Conservation (phyloP, 2,797 vertebrate species). For the Chelon auratus region DNA sequence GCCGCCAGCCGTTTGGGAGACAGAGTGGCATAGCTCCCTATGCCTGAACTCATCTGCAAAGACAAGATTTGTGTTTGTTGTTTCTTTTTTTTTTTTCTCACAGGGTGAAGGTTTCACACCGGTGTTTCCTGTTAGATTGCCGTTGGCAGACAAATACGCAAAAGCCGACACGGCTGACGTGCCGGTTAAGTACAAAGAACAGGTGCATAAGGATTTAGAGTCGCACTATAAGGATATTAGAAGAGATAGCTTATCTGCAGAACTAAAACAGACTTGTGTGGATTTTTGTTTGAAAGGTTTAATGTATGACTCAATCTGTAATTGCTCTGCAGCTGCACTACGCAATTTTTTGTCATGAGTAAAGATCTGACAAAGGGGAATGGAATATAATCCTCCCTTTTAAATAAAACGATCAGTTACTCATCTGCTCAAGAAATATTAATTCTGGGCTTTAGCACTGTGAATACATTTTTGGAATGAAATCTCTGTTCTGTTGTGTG, state of each 20-base stretch:
- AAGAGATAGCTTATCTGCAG: conserved; percentile 1
- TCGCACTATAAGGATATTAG: not conserved
- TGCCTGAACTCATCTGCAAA: conserved; percentile 91
- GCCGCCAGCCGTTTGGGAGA: conserved; percentile 95
- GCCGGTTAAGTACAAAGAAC: conserved; percentile 3
- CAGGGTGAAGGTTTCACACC: not conserved
- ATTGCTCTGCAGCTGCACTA: conserved; percentile 19
- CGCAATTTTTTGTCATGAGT: conserved; percentile 13
- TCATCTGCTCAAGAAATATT: not conserved
- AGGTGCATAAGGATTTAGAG: not conserved
- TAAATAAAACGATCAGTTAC: conserved; percentile 4
- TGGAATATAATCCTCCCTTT: conserved; percentile 20
- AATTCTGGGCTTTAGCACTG: not conserved
- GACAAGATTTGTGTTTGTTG: not conserved
- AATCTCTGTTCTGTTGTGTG: not conserved
- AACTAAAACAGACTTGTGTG: conserved; percentile 6
- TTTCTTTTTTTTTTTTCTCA: not conserved
- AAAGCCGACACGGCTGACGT: conserved; percentile 6
- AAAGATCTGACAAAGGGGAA: conserved; percentile 31
- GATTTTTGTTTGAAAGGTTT: conserved; percentile 25
- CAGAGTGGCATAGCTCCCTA: conserved; percentile 97
- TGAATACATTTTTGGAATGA: not conserved
- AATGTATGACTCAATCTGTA: conserved; percentile 21
- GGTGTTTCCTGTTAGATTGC: conserved; percentile 2
- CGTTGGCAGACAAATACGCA: conserved; percentile 14